phyloP scores from a whole-genome alignment of 2,113 vertebrate species.

The Pomatorhinus ruficollis region DNA sequence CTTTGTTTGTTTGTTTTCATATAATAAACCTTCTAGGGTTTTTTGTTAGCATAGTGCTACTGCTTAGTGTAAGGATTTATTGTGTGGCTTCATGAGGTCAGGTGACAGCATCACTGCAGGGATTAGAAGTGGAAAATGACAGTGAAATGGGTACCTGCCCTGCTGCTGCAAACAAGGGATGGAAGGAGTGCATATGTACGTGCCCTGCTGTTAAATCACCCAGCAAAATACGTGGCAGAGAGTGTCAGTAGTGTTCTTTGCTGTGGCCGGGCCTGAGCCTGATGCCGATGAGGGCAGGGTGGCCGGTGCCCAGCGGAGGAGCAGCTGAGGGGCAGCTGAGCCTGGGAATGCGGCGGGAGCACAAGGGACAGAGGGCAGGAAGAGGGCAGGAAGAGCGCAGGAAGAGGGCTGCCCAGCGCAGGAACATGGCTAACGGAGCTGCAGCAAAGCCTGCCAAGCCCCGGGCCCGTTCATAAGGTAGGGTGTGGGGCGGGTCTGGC shows the following conservation, averaged over 20 bases:
- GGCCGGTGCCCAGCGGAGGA: fast-evolving
- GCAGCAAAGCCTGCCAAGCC: fast-evolving
- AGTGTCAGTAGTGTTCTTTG: neutral
- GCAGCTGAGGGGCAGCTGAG: neutral
- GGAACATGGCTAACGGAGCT: neutral
- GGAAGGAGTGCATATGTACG: neutral
- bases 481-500: fast-evolving
- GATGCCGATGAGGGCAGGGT: fast-evolving
- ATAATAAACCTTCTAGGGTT: neutral
- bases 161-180: neutral
- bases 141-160: neutral
- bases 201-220: neutral
- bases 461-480: too few species aligned
- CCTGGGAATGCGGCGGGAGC: fast-evolving
- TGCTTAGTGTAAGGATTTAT: neutral
- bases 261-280: neutral
- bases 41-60: neutral
- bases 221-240: neutral
- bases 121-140: neutral
- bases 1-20: neutral
- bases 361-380: neutral
- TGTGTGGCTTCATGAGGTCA: neutral
- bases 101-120: neutral
- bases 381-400: too few species aligned
- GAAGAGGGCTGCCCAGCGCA: neutral